phyloP scores from a whole-genome alignment of 1,140 invertebrate species.

The Brachionus rotundiformis region DNA sequence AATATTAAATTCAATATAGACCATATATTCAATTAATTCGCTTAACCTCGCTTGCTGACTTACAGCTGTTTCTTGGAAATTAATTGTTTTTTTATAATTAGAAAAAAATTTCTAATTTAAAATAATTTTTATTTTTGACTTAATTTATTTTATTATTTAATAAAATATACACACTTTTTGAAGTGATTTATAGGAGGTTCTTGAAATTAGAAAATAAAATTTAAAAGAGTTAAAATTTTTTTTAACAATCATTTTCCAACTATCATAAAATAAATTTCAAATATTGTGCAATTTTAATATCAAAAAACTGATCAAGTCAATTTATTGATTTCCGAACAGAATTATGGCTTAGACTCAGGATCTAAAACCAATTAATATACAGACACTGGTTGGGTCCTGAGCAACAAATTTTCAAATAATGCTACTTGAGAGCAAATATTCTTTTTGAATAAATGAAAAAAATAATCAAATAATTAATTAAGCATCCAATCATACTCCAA shows the following conservation, averaged over 20 bases:
- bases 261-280: background rate
- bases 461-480: background rate
- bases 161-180: too few relatives aligned
- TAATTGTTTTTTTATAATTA: background rate
- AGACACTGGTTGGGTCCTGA: slow-evolving; percentile 33
- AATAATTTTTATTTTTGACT: slow-evolving; percentile 5
- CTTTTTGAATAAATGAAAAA: slow-evolving; percentile 6
- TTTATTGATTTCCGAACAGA: slow-evolving; percentile 30
- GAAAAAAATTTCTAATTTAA: background rate
- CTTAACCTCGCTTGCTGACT: slow-evolving; percentile 3
- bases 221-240: too few relatives aligned
- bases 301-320: background rate
- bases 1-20: background rate
- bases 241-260: too few relatives aligned
- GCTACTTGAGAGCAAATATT: slow-evolving; percentile 20
- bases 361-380: slow-evolving; percentile 26
- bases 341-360: background rate
- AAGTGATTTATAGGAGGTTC: too few relatives aligned
- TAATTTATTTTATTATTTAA: background rate
- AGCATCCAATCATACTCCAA: slow-evolving; percentile 21
- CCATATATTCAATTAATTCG: slow-evolving; percentile 2
- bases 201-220: background rate
- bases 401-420: background rate
- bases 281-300: background rate
- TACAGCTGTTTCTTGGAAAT: background rate